These are phyloP conservation scores for Hetaerina americana DNA, from an alignment of 1,140 invertebrate genomes.

Conservation along the genomic window DNA sequence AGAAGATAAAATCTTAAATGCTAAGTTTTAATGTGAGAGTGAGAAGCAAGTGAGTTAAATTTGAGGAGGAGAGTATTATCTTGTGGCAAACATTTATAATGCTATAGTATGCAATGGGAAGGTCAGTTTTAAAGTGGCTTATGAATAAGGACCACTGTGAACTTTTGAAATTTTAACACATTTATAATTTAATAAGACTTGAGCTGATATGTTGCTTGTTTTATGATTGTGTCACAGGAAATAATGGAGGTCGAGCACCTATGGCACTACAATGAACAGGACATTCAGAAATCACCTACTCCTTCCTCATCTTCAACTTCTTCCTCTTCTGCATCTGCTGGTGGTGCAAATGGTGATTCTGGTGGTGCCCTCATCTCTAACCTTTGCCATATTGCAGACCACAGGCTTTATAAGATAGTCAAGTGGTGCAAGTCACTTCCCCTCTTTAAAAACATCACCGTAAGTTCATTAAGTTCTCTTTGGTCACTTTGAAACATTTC, in stretches of 20 bases:
- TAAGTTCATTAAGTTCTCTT: too few relatives aligned
- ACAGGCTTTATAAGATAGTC: slow-evolving; percentile 92
- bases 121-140: too few relatives aligned
- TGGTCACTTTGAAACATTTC: too few relatives aligned
- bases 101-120: too few relatives aligned
- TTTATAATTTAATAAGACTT: background rate
- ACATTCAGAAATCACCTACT: slow-evolving; percentile 14
- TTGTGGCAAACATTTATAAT: too few relatives aligned
- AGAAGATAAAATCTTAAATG: too few relatives aligned
- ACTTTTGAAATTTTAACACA: background rate
- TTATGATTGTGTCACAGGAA: slow-evolving; percentile 55
- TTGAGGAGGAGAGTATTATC: too few relatives aligned
- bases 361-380: slow-evolving; percentile 62
- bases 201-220: background rate
- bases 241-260: slow-evolving; percentile 90
- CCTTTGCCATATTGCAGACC: slow-evolving; percentile 86
- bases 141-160: too few relatives aligned
- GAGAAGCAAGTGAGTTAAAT: too few relatives aligned
- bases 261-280: slow-evolving; percentile 73
- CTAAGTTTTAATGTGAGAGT: too few relatives aligned
- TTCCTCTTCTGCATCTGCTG: background rate
- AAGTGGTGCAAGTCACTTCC: slow-evolving; percentile 97
- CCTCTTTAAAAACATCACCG: slow-evolving; percentile 89
- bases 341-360: slow-evolving; percentile 11
- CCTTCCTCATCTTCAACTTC: background rate